phyloP scores from a whole-genome alignment of 2,113 vertebrate species.

The Malurus elegans region DNA sequence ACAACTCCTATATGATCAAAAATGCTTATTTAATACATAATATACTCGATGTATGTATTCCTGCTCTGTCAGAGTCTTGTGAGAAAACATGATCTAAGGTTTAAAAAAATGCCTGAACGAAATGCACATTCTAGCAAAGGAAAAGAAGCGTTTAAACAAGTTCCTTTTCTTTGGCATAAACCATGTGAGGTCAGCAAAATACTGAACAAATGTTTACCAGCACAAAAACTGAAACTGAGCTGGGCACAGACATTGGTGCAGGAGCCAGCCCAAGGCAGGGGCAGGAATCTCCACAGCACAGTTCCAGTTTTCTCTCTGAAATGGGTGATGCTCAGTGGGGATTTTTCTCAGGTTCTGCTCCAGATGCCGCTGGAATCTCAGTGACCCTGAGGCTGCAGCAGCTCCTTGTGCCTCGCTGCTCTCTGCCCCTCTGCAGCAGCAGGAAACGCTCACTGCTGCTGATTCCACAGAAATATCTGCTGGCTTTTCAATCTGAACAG shows the following conservation, averaged over 20 bases:
- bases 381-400: neutral
- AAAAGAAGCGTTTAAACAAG: neutral
- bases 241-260: neutral
- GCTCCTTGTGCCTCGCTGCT: neutral
- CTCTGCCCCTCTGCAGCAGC: neutral
- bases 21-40: neutral
- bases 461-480: neutral
- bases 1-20: neutral
- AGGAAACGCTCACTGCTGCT: neutral
- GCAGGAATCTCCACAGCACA: too few relatives aligned
- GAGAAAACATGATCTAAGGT: neutral
- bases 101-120: neutral
- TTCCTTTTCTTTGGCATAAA: neutral
- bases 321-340: neutral
- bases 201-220: neutral
- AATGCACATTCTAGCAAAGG: neutral
- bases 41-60: neutral
- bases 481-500: neutral
- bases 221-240: neutral
- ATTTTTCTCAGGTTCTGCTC: neutral
- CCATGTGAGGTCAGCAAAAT: neutral
- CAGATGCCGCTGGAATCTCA: neutral
- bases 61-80: neutral
- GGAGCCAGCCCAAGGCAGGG: neutral
- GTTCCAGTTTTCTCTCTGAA: neutral